Evolutionary conservation across 2,888 invertebrate species (phyloP), one percentile per base, ranked within the genome.

Genomic region (Hecatera dysodea): DNA sequence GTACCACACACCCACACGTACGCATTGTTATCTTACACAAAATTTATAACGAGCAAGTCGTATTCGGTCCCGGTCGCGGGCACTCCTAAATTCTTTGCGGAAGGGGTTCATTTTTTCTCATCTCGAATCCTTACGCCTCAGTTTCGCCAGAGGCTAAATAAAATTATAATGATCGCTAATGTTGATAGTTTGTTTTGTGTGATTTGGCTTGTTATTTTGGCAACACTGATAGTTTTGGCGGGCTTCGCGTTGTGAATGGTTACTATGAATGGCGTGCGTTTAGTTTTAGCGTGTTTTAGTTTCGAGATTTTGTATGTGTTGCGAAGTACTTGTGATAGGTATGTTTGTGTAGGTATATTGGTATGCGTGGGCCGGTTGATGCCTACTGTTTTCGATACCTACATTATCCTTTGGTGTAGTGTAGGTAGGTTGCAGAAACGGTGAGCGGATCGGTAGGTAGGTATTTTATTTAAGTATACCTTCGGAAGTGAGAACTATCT

Each of bases 21-120:
- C 92, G 91, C 90, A 94, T 94, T 95, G 95, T 95, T 95, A 95
- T 95, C 95, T 95, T 93, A 93, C 91, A 95, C 94, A 93, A 95
- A 95, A 95, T 95, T 95, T 95, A 95, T 95, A 95, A 95, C 95
- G 91, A 95, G 93, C 93, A 92, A 93, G 91, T 94, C 92, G 90
- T 93, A 94, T 94, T 95, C 93, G 90, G 93, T 94, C 93, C 89
- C 88, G 87, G 88, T 88, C 85, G 89, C 90, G 94, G 93, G 93
- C 94, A 94, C 94, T 95, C 93, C 95, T 94, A 94, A 95, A 95
- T 95, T 94, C 94, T 94, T 92, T 92, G 92, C 93, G 93, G 94
- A 94, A 93, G 93, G 80, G 94, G 93, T 93, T 91, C 88, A 81
- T 88, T 91, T 93, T 92, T 93, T 90, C 83, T 89, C 87, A 80